A percentile compares a stretch with the other conserved stretches of the same genome.
phyloP scores from a whole-genome alignment of 2,888 invertebrate genomes.

The Asteroscopus sphinx region DNA sequence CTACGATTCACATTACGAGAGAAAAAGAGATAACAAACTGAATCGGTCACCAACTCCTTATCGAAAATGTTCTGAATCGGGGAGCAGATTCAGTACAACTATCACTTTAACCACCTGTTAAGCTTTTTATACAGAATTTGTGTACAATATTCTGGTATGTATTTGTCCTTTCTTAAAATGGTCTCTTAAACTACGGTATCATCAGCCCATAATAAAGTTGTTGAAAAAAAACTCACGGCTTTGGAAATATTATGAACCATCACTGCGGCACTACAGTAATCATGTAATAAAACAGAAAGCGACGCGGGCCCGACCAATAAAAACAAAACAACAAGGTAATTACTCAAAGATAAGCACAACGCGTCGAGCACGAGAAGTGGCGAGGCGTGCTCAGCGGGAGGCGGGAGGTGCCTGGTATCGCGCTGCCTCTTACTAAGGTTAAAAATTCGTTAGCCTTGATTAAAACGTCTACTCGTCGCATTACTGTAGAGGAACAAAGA shows the following conservation, averaged over 20 bases:
- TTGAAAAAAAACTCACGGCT: background rate
- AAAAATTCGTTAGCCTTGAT: slow-evolving; percentile 78
- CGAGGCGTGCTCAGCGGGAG: slow-evolving; percentile 64
- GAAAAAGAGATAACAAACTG: too few species aligned
- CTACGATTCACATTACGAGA: too few species aligned
- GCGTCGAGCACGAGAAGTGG: slow-evolving; percentile 73
- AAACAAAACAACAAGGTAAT: slow-evolving; percentile 80
- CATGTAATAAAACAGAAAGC: slow-evolving; percentile 68
- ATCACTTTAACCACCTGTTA: too few species aligned
- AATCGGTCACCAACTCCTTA: too few species aligned
- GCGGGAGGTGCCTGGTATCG: slow-evolving; percentile 50
- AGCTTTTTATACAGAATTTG: too few species aligned
- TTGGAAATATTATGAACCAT: slow-evolving; percentile 20
- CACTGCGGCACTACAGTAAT: slow-evolving; percentile 37
- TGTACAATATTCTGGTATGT: too few species aligned
- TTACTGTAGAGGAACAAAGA: slow-evolving; percentile 72
- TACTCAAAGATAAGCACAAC: slow-evolving; percentile 82
- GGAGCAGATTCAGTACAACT: too few species aligned
- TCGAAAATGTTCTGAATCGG: too few species aligned
- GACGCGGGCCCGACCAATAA: slow-evolving; percentile 69
- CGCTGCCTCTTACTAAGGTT: slow-evolving; percentile 62
- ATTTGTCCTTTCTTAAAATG: too few species aligned
- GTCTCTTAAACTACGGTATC: too few species aligned
- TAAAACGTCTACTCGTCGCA: slow-evolving; percentile 72
- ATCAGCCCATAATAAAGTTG: slow-evolving; percentile 11